These are phyloP conservation scores for Andrena fulva DNA, from an alignment of 2,888 invertebrate species.

Conservation along the genomic window DNA sequence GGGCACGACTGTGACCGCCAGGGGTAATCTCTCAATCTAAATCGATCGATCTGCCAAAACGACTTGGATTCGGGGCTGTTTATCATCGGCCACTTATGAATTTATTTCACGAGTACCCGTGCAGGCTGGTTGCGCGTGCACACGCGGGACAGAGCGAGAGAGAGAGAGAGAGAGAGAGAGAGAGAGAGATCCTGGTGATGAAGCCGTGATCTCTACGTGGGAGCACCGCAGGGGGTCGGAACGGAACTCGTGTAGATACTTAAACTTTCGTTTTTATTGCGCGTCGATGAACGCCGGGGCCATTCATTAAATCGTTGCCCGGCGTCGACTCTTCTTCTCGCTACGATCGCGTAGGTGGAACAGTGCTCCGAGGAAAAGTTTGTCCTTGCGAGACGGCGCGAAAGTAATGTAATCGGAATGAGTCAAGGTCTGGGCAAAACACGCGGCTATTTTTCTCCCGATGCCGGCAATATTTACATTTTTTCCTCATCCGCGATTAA, in stretches of 20 bases:
- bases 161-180: conserved; percentile 6
- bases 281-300: conserved; percentile 64
- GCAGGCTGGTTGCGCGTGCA: conserved; percentile 35
- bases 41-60: conserved; percentile 80
- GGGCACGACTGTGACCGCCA: conserved; percentile 52
- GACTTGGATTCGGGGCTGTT: conserved; percentile 77
- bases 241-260: conserved; percentile 76
- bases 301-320: conserved; percentile 68
- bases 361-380: conserved; percentile 2
- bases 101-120: conserved; percentile 68
- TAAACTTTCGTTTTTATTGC: conserved; percentile 69
- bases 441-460: conserved; percentile 9
- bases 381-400: neutral
- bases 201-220: conserved; percentile 81
- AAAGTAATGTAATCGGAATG: conserved; percentile 18
- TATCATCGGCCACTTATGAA: conserved; percentile 73
- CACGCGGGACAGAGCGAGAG: conserved; percentile 9
- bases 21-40: conserved; percentile 82
- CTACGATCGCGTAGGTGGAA: neutral
- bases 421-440: conserved; percentile 18
- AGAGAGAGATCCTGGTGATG: conserved; percentile 67
- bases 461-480: conserved; percentile 35
- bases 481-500: conserved; percentile 46
- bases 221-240: conserved; percentile 81
- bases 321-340: neutral